phyloP scores from a whole-genome alignment of 2,797 vertebrate genomes.

The Tarsius wallacei region DNA sequence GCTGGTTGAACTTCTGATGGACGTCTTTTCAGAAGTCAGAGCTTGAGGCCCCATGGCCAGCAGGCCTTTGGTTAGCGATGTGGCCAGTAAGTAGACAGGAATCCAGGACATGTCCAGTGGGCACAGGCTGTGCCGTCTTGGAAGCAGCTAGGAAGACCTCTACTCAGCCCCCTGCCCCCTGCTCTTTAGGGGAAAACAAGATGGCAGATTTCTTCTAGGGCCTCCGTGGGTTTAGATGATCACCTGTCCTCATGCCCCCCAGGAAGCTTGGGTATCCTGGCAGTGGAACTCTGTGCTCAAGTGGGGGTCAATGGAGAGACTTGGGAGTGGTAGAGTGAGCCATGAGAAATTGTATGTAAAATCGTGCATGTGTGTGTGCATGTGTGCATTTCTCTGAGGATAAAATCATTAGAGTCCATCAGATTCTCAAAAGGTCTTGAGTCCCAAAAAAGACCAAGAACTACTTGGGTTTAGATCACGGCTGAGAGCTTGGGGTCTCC shows the following conservation, averaged over 20 bases:
- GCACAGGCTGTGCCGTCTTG: not conserved
- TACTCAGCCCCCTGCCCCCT: not conserved
- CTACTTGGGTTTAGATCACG: not conserved
- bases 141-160: not conserved
- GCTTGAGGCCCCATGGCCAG: not conserved
- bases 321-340: not conserved
- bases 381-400: constrained; percentile 3
- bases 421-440: not conserved
- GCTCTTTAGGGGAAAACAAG: not conserved
- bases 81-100: not conserved
- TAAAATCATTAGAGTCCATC: not conserved
- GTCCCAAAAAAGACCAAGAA: not conserved
- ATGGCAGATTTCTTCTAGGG: not conserved
- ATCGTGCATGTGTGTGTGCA: not conserved
- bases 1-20: not conserved
- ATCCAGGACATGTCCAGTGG: not conserved
- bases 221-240: not conserved
- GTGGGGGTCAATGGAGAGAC: not conserved
- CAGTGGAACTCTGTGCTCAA: not conserved
- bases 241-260: not conserved
- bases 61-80: not conserved
- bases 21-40: not conserved
- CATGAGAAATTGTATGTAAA: not conserved
- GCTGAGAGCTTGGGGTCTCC: not conserved
- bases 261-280: not conserved